A percentile compares a stretch with the other conserved stretches of the same genome.
These are phyloP conservation scores for Notolepis coatsorum DNA, from an alignment of 2,797 vertebrate genomes.

Conservation along the genomic window DNA sequence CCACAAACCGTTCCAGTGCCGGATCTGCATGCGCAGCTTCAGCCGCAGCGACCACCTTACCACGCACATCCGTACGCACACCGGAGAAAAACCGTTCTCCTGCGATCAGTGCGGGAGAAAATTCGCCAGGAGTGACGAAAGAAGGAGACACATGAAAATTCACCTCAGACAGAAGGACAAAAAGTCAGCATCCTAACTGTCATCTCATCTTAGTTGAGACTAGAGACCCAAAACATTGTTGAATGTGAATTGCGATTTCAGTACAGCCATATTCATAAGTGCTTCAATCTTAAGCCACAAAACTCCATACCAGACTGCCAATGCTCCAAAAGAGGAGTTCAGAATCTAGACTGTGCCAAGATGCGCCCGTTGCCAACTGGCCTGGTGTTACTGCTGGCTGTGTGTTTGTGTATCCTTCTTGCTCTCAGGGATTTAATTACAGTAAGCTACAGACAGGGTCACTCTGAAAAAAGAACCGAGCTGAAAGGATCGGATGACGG, in stretches of 20 bases:
- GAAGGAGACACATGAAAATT: conserved; percentile 90
- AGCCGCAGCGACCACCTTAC: conserved; percentile 93
- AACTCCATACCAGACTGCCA: no score
- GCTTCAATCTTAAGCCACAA: no score
- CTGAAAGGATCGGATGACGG: no score
- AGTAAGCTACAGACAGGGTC: no score
- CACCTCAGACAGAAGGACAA: conserved; percentile 89
- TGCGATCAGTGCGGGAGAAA: conserved; percentile 91
- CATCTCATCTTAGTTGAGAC: no score
- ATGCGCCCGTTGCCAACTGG: not conserved
- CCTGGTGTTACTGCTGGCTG: no score
- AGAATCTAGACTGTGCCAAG: not conserved
- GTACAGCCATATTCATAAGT: no score
- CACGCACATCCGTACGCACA: conserved; percentile 93
- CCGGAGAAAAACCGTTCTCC: conserved; percentile 91
- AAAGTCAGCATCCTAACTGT: conserved; percentile 54
- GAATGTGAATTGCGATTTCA: no score
- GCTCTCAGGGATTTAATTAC: conserved; percentile 55
- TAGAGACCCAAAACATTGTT: no score
- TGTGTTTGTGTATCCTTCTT: no score
- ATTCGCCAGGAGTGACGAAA: conserved; percentile 90
- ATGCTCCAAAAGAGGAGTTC: no score
- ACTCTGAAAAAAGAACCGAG: no score
- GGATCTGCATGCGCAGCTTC: conserved; percentile 93
- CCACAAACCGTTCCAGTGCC: conserved; percentile 93